Conservation (phyloP, 2,888 invertebrate genomes). For the Tachina lurida region DNA sequence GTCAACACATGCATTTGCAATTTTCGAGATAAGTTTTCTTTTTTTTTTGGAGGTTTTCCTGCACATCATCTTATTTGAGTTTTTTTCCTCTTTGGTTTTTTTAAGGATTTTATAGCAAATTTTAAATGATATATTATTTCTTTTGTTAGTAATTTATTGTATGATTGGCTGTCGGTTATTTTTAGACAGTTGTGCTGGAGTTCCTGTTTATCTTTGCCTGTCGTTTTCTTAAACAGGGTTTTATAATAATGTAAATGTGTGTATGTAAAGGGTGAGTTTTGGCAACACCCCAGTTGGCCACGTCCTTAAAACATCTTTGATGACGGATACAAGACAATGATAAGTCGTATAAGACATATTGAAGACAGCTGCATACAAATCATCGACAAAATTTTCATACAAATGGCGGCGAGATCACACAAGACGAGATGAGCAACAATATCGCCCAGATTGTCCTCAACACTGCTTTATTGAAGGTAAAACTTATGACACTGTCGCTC, state of each 20-base stretch:
- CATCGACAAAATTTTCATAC: too few species aligned
- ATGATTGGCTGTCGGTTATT: background rate
- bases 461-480: too few species aligned
- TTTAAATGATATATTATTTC: conserved; percentile 19
- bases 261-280: too few species aligned
- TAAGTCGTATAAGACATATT: too few species aligned
- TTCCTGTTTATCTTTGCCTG: background rate
- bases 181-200: background rate
- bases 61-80: background rate
- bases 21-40: conserved; percentile 10
- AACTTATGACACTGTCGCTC: too few species aligned
- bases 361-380: too few species aligned
- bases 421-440: too few species aligned
- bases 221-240: conserved; percentile 1
- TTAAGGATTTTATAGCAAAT: background rate
- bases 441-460: too few species aligned
- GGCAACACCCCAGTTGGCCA: too few species aligned
- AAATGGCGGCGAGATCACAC: too few species aligned
- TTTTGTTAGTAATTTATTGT: background rate
- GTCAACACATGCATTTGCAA: conserved; percentile 30
- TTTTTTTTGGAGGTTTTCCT: background rate
- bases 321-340: too few species aligned
- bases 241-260: background rate
- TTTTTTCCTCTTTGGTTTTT: background rate
- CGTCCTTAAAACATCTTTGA: too few species aligned